Conservation (phyloP, 2,797 vertebrate genomes). For the Lindbergichthys nudifrons region DNA sequence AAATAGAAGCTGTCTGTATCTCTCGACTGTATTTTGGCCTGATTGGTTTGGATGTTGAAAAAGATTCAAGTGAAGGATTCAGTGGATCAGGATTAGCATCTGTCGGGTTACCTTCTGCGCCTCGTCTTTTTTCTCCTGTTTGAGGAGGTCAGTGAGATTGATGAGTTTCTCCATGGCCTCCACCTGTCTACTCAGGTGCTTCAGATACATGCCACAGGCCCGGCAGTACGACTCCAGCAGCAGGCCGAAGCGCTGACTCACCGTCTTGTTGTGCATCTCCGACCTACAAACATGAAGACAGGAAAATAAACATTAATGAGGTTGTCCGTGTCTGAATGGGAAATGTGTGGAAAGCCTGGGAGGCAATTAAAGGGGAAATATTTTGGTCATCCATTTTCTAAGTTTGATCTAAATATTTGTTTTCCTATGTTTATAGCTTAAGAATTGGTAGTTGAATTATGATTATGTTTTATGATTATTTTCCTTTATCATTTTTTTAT, state of each 20-base stretch:
- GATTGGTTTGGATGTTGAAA: constrained; percentile 49
- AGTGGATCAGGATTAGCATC: constrained; percentile 58
- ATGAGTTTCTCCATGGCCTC: constrained; percentile 99
- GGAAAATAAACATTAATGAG: not conserved
- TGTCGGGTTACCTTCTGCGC: constrained; percentile 92
- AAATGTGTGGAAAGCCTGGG: not conserved
- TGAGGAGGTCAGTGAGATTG: constrained; percentile 98
- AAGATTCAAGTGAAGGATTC: constrained; percentile 45
- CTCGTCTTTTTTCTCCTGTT: constrained; percentile 99
- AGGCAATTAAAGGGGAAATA: no score
- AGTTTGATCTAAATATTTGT: no score
- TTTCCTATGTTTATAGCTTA: no score
- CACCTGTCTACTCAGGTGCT: constrained; percentile 97
- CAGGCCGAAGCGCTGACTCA: constrained; percentile 96
- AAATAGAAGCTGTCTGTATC: constrained; percentile 8
- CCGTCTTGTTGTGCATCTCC: constrained; percentile 99
- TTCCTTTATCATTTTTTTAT: no score
- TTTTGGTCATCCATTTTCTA: no score
- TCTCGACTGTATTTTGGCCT: constrained; percentile 8
- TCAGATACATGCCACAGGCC: constrained; percentile 98
- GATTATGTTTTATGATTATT: no score
- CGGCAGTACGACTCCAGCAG: constrained; percentile 97
- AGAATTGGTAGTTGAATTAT: no score
- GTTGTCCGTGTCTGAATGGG: not conserved
- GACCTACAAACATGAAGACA: constrained; percentile 83